Base-by-base conservation (phyloP, 2,797 vertebrate species). In the Threskiornis aethiopicus region DNA sequence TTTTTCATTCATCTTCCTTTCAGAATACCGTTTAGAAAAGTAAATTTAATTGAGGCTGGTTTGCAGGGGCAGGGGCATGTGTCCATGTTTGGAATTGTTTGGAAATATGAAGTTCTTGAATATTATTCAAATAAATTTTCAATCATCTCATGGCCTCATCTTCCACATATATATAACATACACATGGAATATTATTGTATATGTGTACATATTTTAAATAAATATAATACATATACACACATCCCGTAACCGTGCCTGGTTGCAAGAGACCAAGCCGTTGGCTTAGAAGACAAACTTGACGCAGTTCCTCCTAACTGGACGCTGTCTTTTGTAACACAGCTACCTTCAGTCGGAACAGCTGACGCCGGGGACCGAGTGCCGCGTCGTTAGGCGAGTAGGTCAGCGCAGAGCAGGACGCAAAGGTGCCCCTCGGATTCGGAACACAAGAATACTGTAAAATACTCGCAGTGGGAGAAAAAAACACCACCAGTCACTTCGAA, bases 401-500 rank as follows among this genome's bases (percentile, higher is more conserved):
- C 58, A 37, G 35, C 1, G 1, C n/a, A 7, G 25, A 42, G 37
- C 16, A 25, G 35, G 61, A 16, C 24, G 24, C 9, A 13, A 9
- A 29, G 31, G 16, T 3, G 15, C 13, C 1, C 19, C 9, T 7
- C 13, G 37, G 20, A 16, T 31, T 10, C 18, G 9, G 24, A 67
- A 24, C 12, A 47, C 2, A 2, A 24, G 13, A 67, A 35, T 5
- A 8, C 8, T 31, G 6, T 2, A 7, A 70, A 77, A 52, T 26
- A 82, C 16, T 58, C 3, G 1, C 4, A 1, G 0, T 5, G 21
- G 26, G 24, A 80, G 41, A 8, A 31, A 61, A 65, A 96, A 94
- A 88, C 72, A 94, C 57, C 73, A 85, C 31, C 59, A 93, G 47
- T 82, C 96, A 94, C 92, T 91, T 77, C 20, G 15, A 93, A 84